Evolutionary conservation across 2,797 vertebrate species (phyloP).

Genomic region (Percopsis omiscomaycus): DNA sequence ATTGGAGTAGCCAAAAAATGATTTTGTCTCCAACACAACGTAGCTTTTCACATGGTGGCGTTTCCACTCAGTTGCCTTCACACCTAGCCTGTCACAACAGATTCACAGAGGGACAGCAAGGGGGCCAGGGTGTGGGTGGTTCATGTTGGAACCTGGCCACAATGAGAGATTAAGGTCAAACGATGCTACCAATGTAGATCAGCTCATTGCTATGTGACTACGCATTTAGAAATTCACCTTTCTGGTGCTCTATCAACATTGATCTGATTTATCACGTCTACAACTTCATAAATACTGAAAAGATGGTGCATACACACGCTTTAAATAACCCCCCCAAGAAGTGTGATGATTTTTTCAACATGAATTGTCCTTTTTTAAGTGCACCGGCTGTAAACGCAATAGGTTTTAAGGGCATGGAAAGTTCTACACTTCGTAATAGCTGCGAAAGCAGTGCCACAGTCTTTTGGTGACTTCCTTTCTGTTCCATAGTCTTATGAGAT

Average conservation of each 20-base stretch:
- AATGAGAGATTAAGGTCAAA: constrained; percentile 21
- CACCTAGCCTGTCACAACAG: constrained; percentile 8
- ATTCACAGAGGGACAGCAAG: constrained; percentile 8
- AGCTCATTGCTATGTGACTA: neutral
- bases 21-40: neutral
- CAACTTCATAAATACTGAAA: no score
- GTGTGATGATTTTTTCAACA: neutral
- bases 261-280: no score
- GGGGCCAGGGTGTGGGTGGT: constrained; percentile 1
- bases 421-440: constrained; percentile 33
- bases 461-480: constrained; percentile 63
- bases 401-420: constrained; percentile 49
- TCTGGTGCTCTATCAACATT: neutral
- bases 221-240: constrained; percentile 6
- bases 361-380: no score
- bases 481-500: constrained; percentile 70
- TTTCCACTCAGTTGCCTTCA: constrained; percentile 12
- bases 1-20: neutral
- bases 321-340: neutral
- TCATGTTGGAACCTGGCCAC: constrained; percentile 14
- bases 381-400: neutral
- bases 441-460: constrained; percentile 50
- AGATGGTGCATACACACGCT: no score
- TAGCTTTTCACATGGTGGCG: neutral
- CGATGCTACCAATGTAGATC: constrained; percentile 5